phyloP scores from a whole-genome alignment of 2,797 vertebrate genomes.

The Tangara arthus region DNA sequence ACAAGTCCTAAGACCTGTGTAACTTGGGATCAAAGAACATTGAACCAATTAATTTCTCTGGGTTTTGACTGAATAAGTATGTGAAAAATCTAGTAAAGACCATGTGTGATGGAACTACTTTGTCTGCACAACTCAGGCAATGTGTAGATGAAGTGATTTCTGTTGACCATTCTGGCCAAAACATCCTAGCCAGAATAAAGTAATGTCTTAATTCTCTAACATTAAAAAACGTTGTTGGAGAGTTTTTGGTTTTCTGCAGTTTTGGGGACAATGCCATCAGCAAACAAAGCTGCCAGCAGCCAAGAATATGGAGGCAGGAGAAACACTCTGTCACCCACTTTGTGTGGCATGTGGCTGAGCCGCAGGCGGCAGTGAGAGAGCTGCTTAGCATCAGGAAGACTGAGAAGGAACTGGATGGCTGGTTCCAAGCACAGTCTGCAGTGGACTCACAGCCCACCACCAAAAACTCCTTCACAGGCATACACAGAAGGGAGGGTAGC shows the following conservation, averaged over 20 bases:
- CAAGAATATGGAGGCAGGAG: background rate
- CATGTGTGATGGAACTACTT: background rate
- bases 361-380: background rate
- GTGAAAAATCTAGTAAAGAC: background rate
- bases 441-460: fast-evolving
- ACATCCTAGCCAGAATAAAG: background rate
- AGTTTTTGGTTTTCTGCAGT: background rate
- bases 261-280: background rate
- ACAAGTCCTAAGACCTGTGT: background rate
- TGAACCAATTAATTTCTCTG: background rate
- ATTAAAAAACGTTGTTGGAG: background rate
- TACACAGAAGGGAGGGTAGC: background rate
- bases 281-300: background rate
- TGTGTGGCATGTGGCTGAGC: background rate
- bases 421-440: background rate
- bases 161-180: background rate
- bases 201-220: background rate
- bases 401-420: background rate
- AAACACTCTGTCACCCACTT: background rate
- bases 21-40: background rate
- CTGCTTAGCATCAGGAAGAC: background rate
- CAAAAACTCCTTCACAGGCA: background rate
- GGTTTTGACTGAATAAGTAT: background rate
- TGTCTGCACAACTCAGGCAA: background rate
- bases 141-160: background rate